Evolutionary conservation across 2,113 vertebrate genomes (phyloP).

Genomic region (Helogale parvula): DNA sequence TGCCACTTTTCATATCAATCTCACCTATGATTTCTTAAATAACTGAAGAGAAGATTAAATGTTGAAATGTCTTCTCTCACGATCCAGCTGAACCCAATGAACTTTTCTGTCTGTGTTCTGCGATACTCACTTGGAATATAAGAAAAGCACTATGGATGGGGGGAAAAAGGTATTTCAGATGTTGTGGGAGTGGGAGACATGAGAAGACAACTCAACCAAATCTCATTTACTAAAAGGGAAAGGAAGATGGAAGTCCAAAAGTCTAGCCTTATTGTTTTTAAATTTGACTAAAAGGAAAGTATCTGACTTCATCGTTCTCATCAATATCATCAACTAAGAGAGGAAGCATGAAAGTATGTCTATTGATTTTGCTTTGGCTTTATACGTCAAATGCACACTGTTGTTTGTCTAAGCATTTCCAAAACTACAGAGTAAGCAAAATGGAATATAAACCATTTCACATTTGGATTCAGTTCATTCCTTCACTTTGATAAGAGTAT

Average conservation of each 20-base stretch:
- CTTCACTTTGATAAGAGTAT: constrained; percentile 54
- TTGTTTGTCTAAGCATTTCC: constrained; percentile 58
- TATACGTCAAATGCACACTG: constrained; percentile 34
- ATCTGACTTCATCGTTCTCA: constrained; percentile 6
- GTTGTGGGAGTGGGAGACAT: background rate
- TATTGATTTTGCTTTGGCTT: constrained; percentile 61
- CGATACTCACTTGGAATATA: background rate
- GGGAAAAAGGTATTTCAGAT: background rate
- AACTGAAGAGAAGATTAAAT: constrained; percentile 24
- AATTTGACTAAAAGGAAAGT: constrained; percentile 32
- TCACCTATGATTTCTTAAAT: background rate
- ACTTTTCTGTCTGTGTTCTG: background rate
- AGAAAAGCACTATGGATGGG: background rate
- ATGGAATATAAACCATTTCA: constrained; percentile 50
- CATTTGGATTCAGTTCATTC: constrained; percentile 56
- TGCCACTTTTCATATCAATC: background rate
- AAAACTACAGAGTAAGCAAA: constrained; percentile 58
- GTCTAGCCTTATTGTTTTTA: background rate
- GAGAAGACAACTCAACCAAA: background rate
- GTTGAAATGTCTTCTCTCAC: background rate
- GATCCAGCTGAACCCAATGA: background rate
- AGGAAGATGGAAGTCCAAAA: background rate
- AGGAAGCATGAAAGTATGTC: background rate
- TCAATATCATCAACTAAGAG: constrained; percentile 22
- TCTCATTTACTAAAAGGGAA: background rate